phyloP scores from a whole-genome alignment of 2,797 vertebrate genomes.

The Poeciliopsis gracilis region DNA sequence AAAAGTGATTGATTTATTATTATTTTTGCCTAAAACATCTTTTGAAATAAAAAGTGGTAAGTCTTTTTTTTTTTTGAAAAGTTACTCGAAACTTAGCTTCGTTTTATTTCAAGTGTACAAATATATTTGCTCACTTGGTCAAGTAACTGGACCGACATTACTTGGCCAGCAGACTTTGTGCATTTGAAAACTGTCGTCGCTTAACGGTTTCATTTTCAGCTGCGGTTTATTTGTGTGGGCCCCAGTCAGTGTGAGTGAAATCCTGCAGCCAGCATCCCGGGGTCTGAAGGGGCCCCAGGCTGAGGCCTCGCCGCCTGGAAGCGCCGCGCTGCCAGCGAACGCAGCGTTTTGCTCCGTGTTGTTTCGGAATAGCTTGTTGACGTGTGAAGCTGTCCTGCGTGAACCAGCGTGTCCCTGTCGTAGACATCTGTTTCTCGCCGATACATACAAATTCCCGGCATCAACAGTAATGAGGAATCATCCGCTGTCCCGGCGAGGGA shows the following conservation, averaged over 20 bases:
- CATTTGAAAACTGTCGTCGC: conserved; percentile 35
- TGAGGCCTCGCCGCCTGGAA: conserved; percentile 55
- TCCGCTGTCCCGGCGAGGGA: conserved; percentile 56
- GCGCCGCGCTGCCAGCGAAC: conserved; percentile 54
- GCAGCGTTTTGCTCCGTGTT: conserved; percentile 48
- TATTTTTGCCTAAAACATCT: too few species aligned
- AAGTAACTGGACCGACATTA: too few species aligned
- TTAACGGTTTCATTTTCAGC: conserved; percentile 55
- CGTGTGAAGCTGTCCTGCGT: conserved; percentile 51
- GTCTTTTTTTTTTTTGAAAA: too few species aligned
- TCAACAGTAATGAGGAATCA: conserved; percentile 55
- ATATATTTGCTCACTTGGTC: too few species aligned
- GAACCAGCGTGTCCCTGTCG: conserved; percentile 53
- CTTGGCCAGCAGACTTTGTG: too few species aligned
- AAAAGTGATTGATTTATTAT: too few species aligned
- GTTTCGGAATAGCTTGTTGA: conserved; percentile 58
- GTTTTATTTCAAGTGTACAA: too few species aligned
- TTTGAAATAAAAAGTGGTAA: too few species aligned
- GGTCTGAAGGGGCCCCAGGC: conserved; percentile 56
- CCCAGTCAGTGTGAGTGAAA: conserved; percentile 39
- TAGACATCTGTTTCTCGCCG: conserved; percentile 69
- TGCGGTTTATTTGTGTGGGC: conserved; percentile 51
- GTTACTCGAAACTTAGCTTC: too few species aligned
- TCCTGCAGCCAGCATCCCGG: conserved; percentile 52
- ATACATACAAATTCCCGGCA: conserved; percentile 66